Conservation (phyloP, 2,113 vertebrate genomes). For the Petroica traversi region DNA sequence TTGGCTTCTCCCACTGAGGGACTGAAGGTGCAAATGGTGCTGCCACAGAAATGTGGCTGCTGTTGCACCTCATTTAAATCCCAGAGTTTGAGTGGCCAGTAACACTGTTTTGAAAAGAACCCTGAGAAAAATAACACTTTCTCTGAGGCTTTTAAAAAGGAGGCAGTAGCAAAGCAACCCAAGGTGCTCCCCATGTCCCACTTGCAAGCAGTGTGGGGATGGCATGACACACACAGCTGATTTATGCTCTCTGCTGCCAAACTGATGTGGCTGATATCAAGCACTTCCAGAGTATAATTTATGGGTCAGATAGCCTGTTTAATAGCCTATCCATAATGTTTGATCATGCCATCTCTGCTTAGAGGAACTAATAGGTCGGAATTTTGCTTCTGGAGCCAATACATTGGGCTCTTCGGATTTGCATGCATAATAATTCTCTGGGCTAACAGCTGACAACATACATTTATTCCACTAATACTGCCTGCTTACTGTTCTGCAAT, state of each 20-base stretch:
- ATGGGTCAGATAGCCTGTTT: not conserved
- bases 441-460: not conserved
- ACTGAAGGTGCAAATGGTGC: not conserved
- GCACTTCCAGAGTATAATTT: not conserved
- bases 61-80: not conserved
- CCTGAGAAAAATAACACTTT: not conserved
- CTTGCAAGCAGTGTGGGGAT: not conserved
- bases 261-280: not conserved
- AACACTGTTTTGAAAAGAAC: not conserved
- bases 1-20: not conserved
- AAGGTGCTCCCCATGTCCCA: not conserved
- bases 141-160: not conserved
- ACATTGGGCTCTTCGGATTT: not conserved
- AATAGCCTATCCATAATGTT: not conserved
- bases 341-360: not conserved
- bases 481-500: not conserved
- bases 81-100: not conserved
- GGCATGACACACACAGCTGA: rapidly evolving
- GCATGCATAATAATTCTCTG: not conserved
- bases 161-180: not conserved
- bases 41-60: not conserved
- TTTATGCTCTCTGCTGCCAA: not conserved
- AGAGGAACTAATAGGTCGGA: not conserved
- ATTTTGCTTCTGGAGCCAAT: not conserved
- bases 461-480: not conserved